Conservation (phyloP, 2,888 invertebrate genomes). For the Dryadula phaetusa region DNA sequence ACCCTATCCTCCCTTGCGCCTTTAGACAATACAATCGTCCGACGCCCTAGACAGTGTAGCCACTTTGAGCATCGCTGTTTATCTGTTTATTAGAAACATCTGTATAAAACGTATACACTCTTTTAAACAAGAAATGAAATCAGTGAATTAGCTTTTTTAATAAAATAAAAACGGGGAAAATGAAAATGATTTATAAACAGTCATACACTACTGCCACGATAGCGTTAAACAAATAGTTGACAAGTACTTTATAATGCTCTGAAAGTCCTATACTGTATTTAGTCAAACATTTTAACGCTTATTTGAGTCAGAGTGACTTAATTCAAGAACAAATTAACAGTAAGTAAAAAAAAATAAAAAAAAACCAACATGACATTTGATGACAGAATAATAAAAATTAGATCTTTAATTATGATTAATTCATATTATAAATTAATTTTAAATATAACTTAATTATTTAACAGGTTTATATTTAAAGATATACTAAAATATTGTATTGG, state of each 20-base stretch:
- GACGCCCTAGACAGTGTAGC: conserved; percentile 50
- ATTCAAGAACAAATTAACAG: background rate
- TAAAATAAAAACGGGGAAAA: no score
- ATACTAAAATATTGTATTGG: no score
- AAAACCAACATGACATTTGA: background rate
- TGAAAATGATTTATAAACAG: no score
- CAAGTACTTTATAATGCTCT: no score
- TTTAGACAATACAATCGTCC: conserved; percentile 47
- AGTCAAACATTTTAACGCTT: background rate
- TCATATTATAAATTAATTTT: no score
- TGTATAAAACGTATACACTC: conserved; percentile 28
- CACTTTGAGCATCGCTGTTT: conserved; percentile 48
- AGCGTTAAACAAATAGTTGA: no score
- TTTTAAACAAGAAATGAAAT: background rate
- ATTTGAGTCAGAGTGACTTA: conserved; percentile 1
- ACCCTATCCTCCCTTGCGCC: conserved; percentile 44
- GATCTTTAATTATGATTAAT: no score
- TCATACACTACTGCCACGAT: no score
- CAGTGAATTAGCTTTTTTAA: no score
- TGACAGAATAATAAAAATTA: no score
- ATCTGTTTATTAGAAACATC: conserved; percentile 42
- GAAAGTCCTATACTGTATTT: conserved; percentile 4
- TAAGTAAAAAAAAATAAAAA: background rate
- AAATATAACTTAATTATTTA: no score
- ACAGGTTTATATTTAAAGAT: no score